A percentile compares a stretch with the other conserved stretches of the same genome.
Conservation (phyloP, 2,797 vertebrate genomes). For the Pristis pectinata region DNA sequence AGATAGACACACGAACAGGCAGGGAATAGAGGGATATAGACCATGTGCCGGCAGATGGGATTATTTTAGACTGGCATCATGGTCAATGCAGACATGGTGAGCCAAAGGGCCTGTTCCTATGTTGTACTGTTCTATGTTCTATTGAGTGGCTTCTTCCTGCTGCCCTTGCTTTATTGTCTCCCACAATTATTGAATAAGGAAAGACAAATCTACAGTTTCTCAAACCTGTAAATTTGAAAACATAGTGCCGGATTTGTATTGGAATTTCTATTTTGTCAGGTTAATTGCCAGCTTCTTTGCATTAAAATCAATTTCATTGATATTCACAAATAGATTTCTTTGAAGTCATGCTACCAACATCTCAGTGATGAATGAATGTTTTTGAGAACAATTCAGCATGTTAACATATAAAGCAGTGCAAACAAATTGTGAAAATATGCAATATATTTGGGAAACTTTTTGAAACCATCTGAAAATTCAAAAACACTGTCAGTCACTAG, state of each 20-base stretch:
- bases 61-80: no score
- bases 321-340: not conserved
- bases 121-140: no score
- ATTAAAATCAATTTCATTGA: not conserved
- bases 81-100: no score
- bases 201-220: not conserved
- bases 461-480: not conserved
- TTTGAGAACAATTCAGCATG: not conserved
- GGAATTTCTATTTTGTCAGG: not conserved
- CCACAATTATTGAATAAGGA: not conserved
- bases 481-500: not conserved
- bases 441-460: not conserved
- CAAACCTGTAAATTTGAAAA: not conserved
- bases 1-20: no score
- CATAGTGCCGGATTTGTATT: not conserved
- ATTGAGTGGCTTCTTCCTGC: not conserved
- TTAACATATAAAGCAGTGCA: not conserved
- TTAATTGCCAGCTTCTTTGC: not conserved
- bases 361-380: not conserved
- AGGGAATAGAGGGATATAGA: no score
- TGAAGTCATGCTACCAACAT: not conserved
- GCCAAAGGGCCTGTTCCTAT: no score
- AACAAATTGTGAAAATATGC: not conserved
- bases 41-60: no score
- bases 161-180: not conserved